Evolutionary conservation across 1,140 invertebrate species (phyloP).

Genomic region (Chironomus striatipennis): DNA sequence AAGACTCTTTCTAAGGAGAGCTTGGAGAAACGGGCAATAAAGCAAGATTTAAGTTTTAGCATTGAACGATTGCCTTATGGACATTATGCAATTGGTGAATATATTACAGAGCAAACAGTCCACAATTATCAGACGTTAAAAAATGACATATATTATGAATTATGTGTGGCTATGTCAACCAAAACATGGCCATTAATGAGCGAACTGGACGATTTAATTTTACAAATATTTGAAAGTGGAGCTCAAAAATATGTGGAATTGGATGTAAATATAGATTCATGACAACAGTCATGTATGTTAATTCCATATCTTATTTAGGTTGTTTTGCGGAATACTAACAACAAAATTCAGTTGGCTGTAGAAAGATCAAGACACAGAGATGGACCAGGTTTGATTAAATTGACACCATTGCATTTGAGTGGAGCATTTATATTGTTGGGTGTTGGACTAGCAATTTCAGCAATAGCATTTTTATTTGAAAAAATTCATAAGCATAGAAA

Average conservation of each 20-base stretch:
- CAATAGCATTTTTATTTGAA: neutral
- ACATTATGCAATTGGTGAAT: slow-evolving; percentile 47
- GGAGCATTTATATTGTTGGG: neutral
- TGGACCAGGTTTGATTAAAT: neutral
- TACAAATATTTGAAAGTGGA: slow-evolving; percentile 34
- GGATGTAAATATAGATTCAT: slow-evolving; percentile 27
- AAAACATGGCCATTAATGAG: slow-evolving; percentile 44
- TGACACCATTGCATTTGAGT: neutral
- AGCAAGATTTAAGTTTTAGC: slow-evolving; percentile 42
- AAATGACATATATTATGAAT: slow-evolving; percentile 49
- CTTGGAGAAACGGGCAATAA: slow-evolving; percentile 39
- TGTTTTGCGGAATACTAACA: neutral
- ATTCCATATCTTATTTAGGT: neutral
- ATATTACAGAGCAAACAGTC: slow-evolving; percentile 44
- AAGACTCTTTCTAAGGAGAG: slow-evolving; percentile 38
- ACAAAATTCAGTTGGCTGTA: neutral
- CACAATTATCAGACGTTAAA: slow-evolving; percentile 44
- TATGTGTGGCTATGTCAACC: slow-evolving; percentile 46
- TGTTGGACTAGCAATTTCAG: neutral
- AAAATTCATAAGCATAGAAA: neutral
- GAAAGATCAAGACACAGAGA: neutral
- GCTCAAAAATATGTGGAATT: slow-evolving; percentile 35
- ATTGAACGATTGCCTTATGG: slow-evolving; percentile 47
- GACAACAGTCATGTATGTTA: too few species aligned
- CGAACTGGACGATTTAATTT: slow-evolving; percentile 30